Base-by-base conservation (phyloP, 2,888 invertebrate genomes). In the Platerodrilus igneus region DNA sequence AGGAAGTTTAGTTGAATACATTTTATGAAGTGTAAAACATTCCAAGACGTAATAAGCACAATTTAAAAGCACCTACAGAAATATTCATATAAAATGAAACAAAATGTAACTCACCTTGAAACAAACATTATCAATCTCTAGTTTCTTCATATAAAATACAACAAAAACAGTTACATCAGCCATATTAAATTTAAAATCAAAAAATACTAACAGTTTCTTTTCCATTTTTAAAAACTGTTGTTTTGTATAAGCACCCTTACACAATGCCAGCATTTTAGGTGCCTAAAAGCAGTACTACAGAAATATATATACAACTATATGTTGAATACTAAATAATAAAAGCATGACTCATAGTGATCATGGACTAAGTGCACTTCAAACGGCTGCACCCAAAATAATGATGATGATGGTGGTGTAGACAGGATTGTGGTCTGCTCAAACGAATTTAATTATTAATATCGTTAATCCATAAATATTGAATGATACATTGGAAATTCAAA, bases 11-110 rank as follows among this genome's bases (percentile, higher is more conserved):
- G 37, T 45, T 7, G 41, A 37, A 31, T 30, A 45, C 3, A 21
- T 11, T 2, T 10, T 19, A 21, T 34, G 33, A 5, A 45, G 17
- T n/a, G 27, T 21, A 13, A 33, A 45, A 14, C 45, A 45, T 16
- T 45, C 37, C 9, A 45, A 18, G 6, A 45, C 23, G 23, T 45
- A 45, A 18, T 37, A 8, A 5, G 26, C 34, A 19, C 37, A 22
- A 7, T 28, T 6, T 20, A 18, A 2, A 18, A 40, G 14, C 2
- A 44, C 9, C 44, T 43, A 30, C 33, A 37, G 37, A n/a, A 23
- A 18, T 20, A 23, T n/a, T n/a, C n/a, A n/a, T n/a, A n/a, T n/a
- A n/a, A n/a, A n/a, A n/a, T n/a, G n/a, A n/a, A n/a, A n/a, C n/a
- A n/a, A n/a, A n/a, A n/a, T n/a, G n/a, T n/a, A n/a, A n/a, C n/a